Conservation (phyloP, 2,888 invertebrate species). For the Scaptomyza flava region DNA sequence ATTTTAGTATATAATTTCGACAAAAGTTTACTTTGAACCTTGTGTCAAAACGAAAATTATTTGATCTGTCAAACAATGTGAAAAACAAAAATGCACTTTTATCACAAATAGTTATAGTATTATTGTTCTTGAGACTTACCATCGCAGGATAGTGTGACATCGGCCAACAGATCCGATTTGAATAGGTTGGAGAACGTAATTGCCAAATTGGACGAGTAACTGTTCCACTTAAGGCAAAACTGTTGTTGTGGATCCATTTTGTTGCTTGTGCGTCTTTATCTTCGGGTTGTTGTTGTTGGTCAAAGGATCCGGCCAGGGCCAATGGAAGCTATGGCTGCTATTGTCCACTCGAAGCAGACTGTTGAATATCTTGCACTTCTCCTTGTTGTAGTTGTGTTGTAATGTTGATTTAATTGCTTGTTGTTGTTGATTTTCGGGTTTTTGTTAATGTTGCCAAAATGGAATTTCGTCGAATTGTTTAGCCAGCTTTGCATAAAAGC, state of each 20-base stretch:
- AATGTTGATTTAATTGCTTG: constrained; percentile 4
- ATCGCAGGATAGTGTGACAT: constrained; percentile 96
- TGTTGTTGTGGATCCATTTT: constrained; percentile 96
- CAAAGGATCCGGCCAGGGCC: constrained; percentile 44
- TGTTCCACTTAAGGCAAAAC: constrained; percentile 98
- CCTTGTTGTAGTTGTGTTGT: background rate
- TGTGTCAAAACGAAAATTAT: too few relatives aligned
- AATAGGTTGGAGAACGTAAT: constrained; percentile 96
- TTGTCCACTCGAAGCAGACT: constrained; percentile 21
- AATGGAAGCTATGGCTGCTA: constrained; percentile 33
- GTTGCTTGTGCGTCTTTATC: constrained; percentile 28
- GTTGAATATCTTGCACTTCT: constrained; percentile 10
- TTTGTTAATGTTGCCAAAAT: constrained; percentile 68
- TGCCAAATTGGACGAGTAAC: constrained; percentile 96
- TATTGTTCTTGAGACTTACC: constrained; percentile 87
- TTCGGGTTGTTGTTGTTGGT: constrained; percentile 16
- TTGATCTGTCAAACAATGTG: too few relatives aligned
- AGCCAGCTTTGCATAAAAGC: constrained; percentile 68
- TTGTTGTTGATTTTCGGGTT: constrained; percentile 25
- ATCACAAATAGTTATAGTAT: background rate
- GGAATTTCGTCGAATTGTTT: constrained; percentile 73
- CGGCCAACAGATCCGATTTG: constrained; percentile 96
- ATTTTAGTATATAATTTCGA: too few relatives aligned
- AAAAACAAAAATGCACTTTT: too few relatives aligned
- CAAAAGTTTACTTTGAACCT: too few relatives aligned